Percentiles rank a stretch among this genome's conserved stretches.
phyloP scores from a whole-genome alignment of 2,113 vertebrate genomes.

The Rhinogobius similis region DNA sequence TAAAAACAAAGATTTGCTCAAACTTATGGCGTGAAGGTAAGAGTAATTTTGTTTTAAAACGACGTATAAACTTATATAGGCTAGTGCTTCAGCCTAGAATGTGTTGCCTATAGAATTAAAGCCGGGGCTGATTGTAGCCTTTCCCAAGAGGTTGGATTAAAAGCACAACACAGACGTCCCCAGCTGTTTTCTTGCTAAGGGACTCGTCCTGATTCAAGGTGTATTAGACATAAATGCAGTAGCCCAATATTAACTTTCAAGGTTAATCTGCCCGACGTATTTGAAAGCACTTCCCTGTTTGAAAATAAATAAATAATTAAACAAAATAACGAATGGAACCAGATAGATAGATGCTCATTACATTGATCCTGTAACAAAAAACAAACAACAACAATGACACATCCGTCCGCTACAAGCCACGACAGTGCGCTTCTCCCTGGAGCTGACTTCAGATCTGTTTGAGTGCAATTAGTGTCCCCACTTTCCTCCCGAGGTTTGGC shows the following conservation, averaged over 20 bases:
- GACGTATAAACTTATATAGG: constrained; percentile 15
- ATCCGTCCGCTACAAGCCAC: background rate
- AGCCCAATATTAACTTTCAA: constrained; percentile 31
- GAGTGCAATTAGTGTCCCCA: constrained; percentile 37
- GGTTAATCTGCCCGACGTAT: constrained; percentile 8
- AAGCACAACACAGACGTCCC: background rate
- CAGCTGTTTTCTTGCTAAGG: background rate
- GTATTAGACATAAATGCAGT: background rate
- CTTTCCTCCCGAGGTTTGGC: constrained; percentile 14
- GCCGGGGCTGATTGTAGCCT: background rate
- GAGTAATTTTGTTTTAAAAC: constrained; percentile 7
- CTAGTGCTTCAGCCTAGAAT: background rate
- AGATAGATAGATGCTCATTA: constrained; percentile 6
- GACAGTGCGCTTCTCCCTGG: constrained; percentile 1
- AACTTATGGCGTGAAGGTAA: constrained; percentile 83
- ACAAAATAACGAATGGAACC: background rate
- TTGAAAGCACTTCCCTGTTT: background rate
- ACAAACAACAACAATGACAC: background rate
- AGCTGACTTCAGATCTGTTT: constrained; percentile 35
- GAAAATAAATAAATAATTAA: too few relatives aligned
- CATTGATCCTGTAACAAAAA: constrained; percentile 26
- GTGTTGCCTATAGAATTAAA: background rate
- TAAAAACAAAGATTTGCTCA: constrained; percentile 61
- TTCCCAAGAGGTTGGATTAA: background rate
- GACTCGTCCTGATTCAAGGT: background rate